Evolutionary conservation across 2,113 vertebrate species (phyloP).

Genomic region (Thalassoma bifasciatum): DNA sequence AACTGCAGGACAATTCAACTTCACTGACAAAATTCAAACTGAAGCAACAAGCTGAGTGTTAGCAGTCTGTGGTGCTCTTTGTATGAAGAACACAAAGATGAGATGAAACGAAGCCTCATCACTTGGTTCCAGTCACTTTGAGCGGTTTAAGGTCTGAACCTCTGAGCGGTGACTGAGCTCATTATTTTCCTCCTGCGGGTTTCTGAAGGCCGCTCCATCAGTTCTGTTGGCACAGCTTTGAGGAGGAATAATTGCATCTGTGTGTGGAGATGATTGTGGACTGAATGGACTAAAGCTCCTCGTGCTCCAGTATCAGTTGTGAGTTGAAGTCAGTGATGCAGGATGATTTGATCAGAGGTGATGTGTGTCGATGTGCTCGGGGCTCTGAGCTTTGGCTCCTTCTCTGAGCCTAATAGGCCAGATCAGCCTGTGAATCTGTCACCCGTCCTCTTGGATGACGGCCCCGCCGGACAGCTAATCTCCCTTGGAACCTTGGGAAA

Average conservation of each 20-base stretch:
- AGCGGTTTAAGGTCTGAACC: not conserved
- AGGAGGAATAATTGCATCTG: constrained; percentile 41
- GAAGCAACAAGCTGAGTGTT: too few relatives aligned
- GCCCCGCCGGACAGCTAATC: constrained; percentile 76
- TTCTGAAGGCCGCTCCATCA: constrained; percentile 1
- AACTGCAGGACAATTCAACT: too few relatives aligned
- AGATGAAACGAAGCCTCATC: not conserved
- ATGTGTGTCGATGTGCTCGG: constrained; percentile 59
- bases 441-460: constrained; percentile 73
- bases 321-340: constrained; percentile 71
- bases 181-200: not conserved
- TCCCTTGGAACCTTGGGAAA: constrained; percentile 79
- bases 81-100: not conserved
- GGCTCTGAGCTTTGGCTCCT: constrained; percentile 69
- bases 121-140: not conserved
- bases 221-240: not conserved
- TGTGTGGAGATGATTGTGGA: constrained; percentile 16
- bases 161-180: constrained; percentile 4
- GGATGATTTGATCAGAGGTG: constrained; percentile 80
- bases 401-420: constrained; percentile 81
- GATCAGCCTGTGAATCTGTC: constrained; percentile 86
- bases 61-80: too few relatives aligned
- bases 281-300: constrained; percentile 27
- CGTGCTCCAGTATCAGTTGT: constrained; percentile 35
- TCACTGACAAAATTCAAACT: too few relatives aligned